phyloP scores from a whole-genome alignment of 1,140 invertebrate genomes.

The Drosophila hydei region DNA sequence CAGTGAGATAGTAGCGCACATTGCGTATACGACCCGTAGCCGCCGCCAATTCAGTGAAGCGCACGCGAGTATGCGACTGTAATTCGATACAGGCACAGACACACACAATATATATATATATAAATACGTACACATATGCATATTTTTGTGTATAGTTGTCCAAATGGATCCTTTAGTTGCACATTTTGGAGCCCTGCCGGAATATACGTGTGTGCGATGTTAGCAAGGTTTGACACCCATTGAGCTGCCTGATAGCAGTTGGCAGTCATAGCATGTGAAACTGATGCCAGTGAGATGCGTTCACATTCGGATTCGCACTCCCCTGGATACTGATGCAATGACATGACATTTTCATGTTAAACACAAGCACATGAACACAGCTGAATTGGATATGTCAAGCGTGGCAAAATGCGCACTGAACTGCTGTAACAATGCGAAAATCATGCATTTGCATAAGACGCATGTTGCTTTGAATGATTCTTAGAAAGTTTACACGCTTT shows the following conservation, averaged over 20 bases:
- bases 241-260: slow-evolving; percentile 62
- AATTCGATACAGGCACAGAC: slow-evolving; percentile 38
- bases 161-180: slow-evolving; percentile 58
- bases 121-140: slow-evolving; percentile 12
- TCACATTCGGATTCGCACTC: slow-evolving; percentile 2
- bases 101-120: slow-evolving; percentile 26
- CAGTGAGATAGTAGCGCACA: slow-evolving; percentile 62
- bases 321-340: slow-evolving; percentile 36
- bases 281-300: slow-evolving; percentile 47
- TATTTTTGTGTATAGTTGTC: slow-evolving; percentile 26
- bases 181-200: slow-evolving; percentile 29
- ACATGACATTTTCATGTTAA: slow-evolving; percentile 44
- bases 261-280: slow-evolving; percentile 42
- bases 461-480: slow-evolving; percentile 1
- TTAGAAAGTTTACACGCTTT: not conserved
- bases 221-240: slow-evolving; percentile 58
- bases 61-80: slow-evolving; percentile 58
- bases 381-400: slow-evolving; percentile 44
- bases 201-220: slow-evolving; percentile 27
- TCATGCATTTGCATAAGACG: slow-evolving; percentile 9
- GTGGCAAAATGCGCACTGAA: slow-evolving; percentile 26
- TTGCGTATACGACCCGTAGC: slow-evolving; percentile 68
- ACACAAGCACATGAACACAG: slow-evolving; percentile 35
- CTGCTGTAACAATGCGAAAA: slow-evolving; percentile 15
- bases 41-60: slow-evolving; percentile 59